A percentile compares a stretch with the other conserved stretches of the same genome.
phyloP scores from a whole-genome alignment of 2,888 invertebrate genomes.

The Lampropteryx suffumata region DNA sequence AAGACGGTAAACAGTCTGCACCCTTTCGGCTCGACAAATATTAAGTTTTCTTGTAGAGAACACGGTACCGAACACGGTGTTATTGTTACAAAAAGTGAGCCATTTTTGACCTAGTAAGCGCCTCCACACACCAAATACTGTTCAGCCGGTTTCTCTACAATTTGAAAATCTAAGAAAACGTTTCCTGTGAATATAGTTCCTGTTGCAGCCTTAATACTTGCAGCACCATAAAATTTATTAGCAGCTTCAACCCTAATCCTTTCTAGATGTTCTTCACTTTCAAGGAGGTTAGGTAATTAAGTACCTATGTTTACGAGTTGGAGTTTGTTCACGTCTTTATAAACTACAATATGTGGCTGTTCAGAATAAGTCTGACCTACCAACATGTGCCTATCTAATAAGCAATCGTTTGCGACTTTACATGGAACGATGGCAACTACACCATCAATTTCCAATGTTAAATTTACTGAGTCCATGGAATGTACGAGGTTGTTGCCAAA shows the following conservation, averaged over 20 bases:
- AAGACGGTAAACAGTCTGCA: not conserved
- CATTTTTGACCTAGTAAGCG: not conserved
- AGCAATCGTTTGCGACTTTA: no score
- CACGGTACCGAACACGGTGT: not conserved
- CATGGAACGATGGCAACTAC: no score
- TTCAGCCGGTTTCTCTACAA: not conserved
- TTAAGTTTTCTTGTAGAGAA: not conserved
- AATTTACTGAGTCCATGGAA: no score
- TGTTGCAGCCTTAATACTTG: not conserved
- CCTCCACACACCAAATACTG: not conserved
- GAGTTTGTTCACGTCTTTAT: not conserved
- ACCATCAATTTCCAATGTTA: no score
- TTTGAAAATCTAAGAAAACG: not conserved
- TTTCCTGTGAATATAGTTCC: not conserved
- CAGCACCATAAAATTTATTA: not conserved
- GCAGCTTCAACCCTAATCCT: no score
- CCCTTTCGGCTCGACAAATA: not conserved
- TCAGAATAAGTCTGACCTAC: no score
- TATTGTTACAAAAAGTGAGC: not conserved
- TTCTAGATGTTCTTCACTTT: no score
- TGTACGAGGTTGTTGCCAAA: not conserved
- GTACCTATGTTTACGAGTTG: no score
- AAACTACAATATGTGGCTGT: slow-evolving; percentile 7
- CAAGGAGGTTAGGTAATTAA: no score
- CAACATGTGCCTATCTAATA: no score